A percentile compares a stretch with the other conserved stretches of the same genome.
Conservation (phyloP, 2,888 invertebrate genomes). For the Heliconius aoede region DNA sequence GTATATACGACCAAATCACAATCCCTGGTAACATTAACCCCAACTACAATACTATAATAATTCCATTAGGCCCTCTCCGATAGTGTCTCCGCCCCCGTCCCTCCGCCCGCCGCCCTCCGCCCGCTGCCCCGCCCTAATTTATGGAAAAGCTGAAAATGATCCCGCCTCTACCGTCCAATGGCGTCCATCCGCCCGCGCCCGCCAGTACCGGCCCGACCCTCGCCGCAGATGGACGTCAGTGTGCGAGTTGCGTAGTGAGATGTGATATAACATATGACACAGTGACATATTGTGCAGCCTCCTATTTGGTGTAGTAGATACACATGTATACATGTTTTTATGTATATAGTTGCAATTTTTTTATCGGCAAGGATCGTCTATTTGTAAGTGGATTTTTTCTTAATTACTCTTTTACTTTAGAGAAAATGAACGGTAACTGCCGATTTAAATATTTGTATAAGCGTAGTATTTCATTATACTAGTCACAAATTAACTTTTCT, state of each 20-base stretch:
- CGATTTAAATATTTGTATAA: background rate
- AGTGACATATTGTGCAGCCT: conserved; percentile 26
- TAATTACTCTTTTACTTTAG: background rate
- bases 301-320: conserved; percentile 38
- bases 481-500: background rate
- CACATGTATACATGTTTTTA: conserved; percentile 30
- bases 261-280: conserved; percentile 24
- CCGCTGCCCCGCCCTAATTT: conserved; percentile 45
- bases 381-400: conserved; percentile 26
- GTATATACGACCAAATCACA: background rate
- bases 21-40: conserved; percentile 21
- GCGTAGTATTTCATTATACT: background rate
- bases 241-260: conserved; percentile 8
- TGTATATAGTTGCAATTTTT: conserved; percentile 3
- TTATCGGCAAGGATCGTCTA: conserved; percentile 13
- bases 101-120: conserved; percentile 52
- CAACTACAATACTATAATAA: conserved; percentile 55
- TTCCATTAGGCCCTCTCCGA: conserved; percentile 67
- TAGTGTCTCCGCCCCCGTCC: conserved; percentile 57
- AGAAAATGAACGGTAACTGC: background rate
- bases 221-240: conserved; percentile 45
- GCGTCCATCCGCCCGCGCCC: conserved; percentile 45
- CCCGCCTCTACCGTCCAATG: conserved; percentile 47
- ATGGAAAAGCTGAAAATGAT: conserved; percentile 47
- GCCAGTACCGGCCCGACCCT: conserved; percentile 53